Base-by-base conservation (phyloP, 2,797 vertebrate genomes). In the Denticeps clupeoides region DNA sequence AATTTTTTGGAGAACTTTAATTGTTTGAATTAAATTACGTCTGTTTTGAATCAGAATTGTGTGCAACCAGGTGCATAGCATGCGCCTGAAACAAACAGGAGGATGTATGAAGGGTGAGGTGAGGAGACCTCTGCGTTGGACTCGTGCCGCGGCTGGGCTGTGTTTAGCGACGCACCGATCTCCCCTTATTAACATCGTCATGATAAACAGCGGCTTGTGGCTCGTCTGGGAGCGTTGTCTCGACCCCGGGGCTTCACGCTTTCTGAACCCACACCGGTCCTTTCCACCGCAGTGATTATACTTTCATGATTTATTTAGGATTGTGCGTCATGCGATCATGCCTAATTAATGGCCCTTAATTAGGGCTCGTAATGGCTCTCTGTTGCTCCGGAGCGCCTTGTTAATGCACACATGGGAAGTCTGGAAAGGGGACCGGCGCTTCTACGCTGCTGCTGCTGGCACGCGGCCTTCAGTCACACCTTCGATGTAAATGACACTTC, bases 331-430 rank as follows among this genome's bases (percentile, higher is more conserved):
- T 47, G 59, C 59, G 60, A 72, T 84, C 78, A 68, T 64, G 59
- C 55, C 42, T 86, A 83, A 82, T 90, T 85, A 85, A 68, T 21
- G 66, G 57, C 60, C 69, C 77, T 73, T 83, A 78, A 86, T 81
- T 83, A 80, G 78, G 63, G 60, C 67, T 18, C 68, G 70, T 73
- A 51, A 15, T 72, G 75, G 67, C 75, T 64, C 69, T 69, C 65
- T 75, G 67, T 56, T 70, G 60, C 72, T 51, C 26, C 13, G 65
- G 64, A 75, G 72, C 65, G 66, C 68, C 72, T 74, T 66, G 69
- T 65, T 68, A 57, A n/a, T n/a, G n/a, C n/a, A n/a, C n/a, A n/a
- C n/a, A n/a, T n/a, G 48, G 55, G 67, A 69, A 63, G 67, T 68
- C 69, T 72, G 64, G 71, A 71, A 70, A 57, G 49, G 73, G 71